Base-by-base conservation (phyloP, 2,113 vertebrate genomes). In the Salvelinus sp. region DNA sequence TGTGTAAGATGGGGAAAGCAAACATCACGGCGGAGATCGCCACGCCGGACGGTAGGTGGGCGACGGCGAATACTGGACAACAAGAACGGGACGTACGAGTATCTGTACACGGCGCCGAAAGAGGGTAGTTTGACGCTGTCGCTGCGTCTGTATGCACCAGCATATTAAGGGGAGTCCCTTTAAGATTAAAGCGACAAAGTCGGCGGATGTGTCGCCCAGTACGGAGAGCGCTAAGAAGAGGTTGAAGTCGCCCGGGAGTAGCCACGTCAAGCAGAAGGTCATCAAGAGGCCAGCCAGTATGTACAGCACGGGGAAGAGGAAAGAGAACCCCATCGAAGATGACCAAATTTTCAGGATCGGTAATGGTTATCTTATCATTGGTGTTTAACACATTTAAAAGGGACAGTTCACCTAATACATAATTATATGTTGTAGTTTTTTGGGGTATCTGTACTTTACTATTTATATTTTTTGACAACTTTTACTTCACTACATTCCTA, bases 1-100 rank as follows among this genome's bases (percentile, higher is more conserved):
- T 98, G 74, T 98, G 97, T 82, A 98, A 98, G 85, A 95, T 94
- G n/a, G 98, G 98, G 64, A 98, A 95, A 0, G 97, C 98, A 13
- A 92, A 93, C 83, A 91, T 99, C 62, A 93, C 94, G 0, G 96
- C 97, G 0, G 95, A 97, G 47, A 93, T 99, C 82, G 94, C 93
- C 88, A 95, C 93, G 0, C 89, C 95, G 0, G 96, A 96, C 1
- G 96, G 96, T 18, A 92, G 93, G 93, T 93, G 50, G 94, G 94
- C 0, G 95, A 96, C 0, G 95, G 96, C 2, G 95, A 98, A 95
- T 99, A 75, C 91, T 97, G 70, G 98, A 99, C 92, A 97, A 97
- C 88, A 98, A 98, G 87, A 98, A 99, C 0, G 98, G 98, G 87
- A 98, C 97, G n/a, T 99, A 98, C 0, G 97, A 98, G 81, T 97